Evolutionary conservation across 2,113 vertebrate species (phyloP).

Genomic region (Haplochromis vanheusdeni): DNA sequence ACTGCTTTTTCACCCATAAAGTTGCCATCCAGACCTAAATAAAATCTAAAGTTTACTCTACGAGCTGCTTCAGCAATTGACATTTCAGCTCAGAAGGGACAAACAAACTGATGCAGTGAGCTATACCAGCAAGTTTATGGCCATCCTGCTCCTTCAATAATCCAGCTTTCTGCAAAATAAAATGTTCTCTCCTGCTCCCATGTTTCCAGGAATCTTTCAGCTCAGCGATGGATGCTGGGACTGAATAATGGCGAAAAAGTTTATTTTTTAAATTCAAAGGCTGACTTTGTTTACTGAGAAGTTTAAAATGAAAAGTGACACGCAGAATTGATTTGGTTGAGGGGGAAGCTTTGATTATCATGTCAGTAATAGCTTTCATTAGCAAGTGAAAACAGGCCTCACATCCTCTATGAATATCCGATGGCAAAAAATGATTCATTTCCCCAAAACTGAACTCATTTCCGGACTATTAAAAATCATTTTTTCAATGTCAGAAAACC

Average conservation of each 20-base stretch:
- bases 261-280: neutral
- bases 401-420: neutral
- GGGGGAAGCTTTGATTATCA: constrained; percentile 1
- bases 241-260: fast-evolving
- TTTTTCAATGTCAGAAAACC: neutral
- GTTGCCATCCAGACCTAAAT: neutral
- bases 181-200: neutral
- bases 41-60: neutral
- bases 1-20: neutral
- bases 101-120: neutral
- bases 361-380: constrained; percentile 1
- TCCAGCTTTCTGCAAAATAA: neutral
- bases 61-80: neutral
- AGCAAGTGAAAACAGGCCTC: neutral
- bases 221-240: neutral
- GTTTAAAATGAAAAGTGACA: neutral
- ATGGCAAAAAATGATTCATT: neutral
- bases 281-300: neutral
- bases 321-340: neutral
- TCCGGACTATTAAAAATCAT: neutral
- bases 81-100: neutral
- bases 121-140: neutral
- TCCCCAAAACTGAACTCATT: constrained; percentile 4
- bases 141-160: neutral
- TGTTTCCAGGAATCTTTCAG: neutral